phyloP scores from a whole-genome alignment of 2,113 vertebrate genomes.

The human (Homo sapiens) region GRCh38 chr9:114908501-114909000 shows the following conservation, averaged over 20 bases:
- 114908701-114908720: conserved; percentile 61
- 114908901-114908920: neutral
- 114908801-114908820: neutral
- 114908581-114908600: neutral
- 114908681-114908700: conserved; percentile 69
- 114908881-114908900: neutral
- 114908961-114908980: neutral
- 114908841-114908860: neutral
- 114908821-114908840: neutral
- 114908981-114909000: accelerated
- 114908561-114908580: conserved; percentile 29
- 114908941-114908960: neutral
- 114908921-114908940: accelerated
- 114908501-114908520: neutral
- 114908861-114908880: neutral
- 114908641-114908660: conserved; percentile 55
- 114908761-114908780: neutral
- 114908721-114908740: conserved; percentile 53
- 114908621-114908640: conserved; percentile 80
- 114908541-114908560: neutral
- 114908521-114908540: neutral
- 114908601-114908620: conserved; percentile 75
- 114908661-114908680: conserved; percentile 67
- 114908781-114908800: neutral
- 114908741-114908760: neutral